Evolutionary conservation across 2,888 invertebrate genomes (phyloP), one percentile per base, ranked within the genome.

Genomic region (Miltochrista miniata): DNA sequence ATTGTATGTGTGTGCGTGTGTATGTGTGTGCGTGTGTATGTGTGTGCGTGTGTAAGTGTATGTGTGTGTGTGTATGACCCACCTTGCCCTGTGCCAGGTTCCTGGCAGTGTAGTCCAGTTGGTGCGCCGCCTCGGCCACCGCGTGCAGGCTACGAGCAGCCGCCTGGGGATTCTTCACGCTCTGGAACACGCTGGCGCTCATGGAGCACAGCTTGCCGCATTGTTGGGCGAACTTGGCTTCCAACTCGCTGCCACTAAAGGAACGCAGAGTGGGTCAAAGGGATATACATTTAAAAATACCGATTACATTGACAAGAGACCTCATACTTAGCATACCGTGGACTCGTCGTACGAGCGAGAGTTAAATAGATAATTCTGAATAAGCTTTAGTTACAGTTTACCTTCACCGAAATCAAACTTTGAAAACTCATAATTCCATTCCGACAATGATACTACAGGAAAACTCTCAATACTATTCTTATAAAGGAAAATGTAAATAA

Each of bases 131-230:
- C 1, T 66, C 70, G 0, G 71, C 66, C 0, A 76, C 59, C 5
- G 69, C 70, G 45, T 69, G 74, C 12, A 77, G 63, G 31, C 69
- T 73, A 15, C 81, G 62, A 0, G 72, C 51, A 2, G 83, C 67
- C 0, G 76, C 56, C 12, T 70, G 72, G 0, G 76, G 75, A 15
- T 64, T 61, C 18, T 57, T 49, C n/a, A 70, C 60, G 62, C 76
- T 74, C 44, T 61, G 63, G 41, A 70, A 13, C 34, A 82, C 45
- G 0, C 68, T 70, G 24, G 73, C 64, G 1, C 72, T 59, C 60
- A 75, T 64, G 1, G 78, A 71, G 44, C 67, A 71, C 55, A 88
- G 61, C 65, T 84, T 80, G 0, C 74, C 62, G 0, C 77, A 66
- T 7, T 76, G 58, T 51, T 79, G 73, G 0, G 74, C 64, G 11